A percentile compares a stretch with the other conserved stretches of the same genome.
Conservation (phyloP, 2,888 invertebrate genomes). For the Heliconius hortense region DNA sequence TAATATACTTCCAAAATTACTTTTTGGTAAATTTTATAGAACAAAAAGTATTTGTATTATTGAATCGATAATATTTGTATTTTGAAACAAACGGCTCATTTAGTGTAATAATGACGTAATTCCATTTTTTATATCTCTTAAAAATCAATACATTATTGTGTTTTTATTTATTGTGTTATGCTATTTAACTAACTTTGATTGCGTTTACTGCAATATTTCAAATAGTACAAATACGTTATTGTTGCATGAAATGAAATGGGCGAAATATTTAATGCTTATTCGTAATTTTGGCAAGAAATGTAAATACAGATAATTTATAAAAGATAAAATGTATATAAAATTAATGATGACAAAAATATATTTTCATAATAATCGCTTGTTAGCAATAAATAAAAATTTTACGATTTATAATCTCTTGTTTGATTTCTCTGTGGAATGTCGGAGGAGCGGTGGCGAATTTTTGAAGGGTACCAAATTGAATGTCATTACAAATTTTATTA, state of each 20-base stretch:
- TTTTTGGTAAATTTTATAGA: background rate
- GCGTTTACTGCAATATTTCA: background rate
- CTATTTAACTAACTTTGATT: background rate
- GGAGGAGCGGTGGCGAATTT: conserved; percentile 39
- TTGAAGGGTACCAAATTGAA: conserved; percentile 42
- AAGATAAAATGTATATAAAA: conserved; percentile 36
- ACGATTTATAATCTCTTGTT: conserved; percentile 51
- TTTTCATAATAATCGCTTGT: conserved; percentile 65
- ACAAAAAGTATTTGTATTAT: conserved; percentile 3
- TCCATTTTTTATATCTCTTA: background rate
- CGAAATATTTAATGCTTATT: conserved; percentile 43
- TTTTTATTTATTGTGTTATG: background rate
- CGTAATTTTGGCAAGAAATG: conserved; percentile 46
- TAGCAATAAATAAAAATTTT: conserved; percentile 67
- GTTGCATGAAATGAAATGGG: background rate
- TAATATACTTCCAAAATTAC: background rate
- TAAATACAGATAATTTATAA: conserved; percentile 67
- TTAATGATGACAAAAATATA: conserved; percentile 53
- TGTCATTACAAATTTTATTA: conserved; percentile 53
- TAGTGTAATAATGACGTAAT: background rate
- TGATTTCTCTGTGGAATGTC: conserved; percentile 40
- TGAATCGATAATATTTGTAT: background rate
- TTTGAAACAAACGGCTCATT: background rate
- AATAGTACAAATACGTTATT: too few species aligned
- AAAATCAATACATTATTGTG: background rate